Conservation (phyloP, 2,797 vertebrate species). For the Rhadinocentrus ornatus region DNA sequence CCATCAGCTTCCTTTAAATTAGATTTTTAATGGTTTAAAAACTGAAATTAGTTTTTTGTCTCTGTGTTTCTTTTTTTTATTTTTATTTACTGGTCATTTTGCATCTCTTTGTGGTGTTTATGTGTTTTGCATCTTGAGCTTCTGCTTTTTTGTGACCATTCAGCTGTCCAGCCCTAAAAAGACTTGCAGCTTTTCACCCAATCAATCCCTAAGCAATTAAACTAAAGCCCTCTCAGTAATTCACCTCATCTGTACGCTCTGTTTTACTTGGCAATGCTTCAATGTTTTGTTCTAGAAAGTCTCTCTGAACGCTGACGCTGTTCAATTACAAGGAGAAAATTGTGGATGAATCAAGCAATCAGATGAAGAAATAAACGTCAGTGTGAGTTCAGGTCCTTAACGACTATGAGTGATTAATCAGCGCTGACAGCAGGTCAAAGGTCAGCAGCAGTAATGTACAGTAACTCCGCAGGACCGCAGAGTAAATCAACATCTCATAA, state of each 20-base stretch:
- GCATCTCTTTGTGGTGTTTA: background rate
- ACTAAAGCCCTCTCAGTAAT: background rate
- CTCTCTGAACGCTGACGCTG: background rate
- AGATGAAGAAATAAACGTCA: background rate
- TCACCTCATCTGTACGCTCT: background rate
- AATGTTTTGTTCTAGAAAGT: background rate
- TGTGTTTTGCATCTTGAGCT: background rate
- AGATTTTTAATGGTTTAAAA: too few species aligned
- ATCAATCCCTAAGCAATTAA: background rate
- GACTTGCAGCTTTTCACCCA: background rate
- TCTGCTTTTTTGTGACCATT: too few species aligned
- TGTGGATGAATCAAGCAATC: background rate
- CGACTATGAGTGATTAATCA: slow-evolving; percentile 22
- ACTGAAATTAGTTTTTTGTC: too few species aligned
- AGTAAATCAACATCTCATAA: slow-evolving; percentile 25
- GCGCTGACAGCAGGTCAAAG: slow-evolving; percentile 42
- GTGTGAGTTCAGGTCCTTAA: background rate
- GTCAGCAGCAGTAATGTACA: slow-evolving; percentile 37
- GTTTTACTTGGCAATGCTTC: background rate
- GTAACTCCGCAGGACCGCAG: slow-evolving; percentile 4
- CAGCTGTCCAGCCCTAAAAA: background rate
- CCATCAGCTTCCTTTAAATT: too few species aligned
- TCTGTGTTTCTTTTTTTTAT: too few species aligned
- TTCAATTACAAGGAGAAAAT: rapidly evolving
- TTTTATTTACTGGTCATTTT: background rate